These are phyloP conservation scores for Temnopleurus reevesii DNA, from an alignment of 53 echinoderm and acorn worm genomes.

Conservation along the genomic window DNA sequence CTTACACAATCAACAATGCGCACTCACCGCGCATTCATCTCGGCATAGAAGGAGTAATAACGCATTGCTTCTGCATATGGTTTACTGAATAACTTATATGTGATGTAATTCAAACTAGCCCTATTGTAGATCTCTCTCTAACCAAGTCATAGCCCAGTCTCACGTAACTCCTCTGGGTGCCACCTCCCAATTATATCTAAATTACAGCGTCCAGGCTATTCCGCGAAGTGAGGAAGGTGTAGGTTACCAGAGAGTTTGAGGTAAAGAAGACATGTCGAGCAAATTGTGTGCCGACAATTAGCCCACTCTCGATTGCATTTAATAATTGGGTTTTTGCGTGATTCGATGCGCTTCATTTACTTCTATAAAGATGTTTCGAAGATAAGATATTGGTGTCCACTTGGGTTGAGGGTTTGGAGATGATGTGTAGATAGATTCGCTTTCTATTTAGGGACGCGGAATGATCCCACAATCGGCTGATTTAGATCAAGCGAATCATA, in stretches of 20 bases:
- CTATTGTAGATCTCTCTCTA: background rate
- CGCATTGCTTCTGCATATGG: background rate
- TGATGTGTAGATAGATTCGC: background rate
- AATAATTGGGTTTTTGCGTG: constrained; percentile 48
- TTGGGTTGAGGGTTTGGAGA: background rate
- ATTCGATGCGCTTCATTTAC: constrained; percentile 7
- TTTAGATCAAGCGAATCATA: background rate
- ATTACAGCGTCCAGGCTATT: background rate
- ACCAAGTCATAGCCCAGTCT: background rate
- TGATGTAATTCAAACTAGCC: constrained; percentile 3
- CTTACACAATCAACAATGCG: background rate
- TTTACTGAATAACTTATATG: background rate
- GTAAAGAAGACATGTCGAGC: background rate
- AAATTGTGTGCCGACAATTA: constrained; percentile 23
- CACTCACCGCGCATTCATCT: background rate
- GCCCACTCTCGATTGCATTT: constrained; percentile 30
- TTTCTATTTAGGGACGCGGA: constrained; percentile 2
- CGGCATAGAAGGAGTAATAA: background rate
- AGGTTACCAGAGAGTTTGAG: background rate
- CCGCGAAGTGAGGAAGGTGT: background rate
- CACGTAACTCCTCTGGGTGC: background rate
- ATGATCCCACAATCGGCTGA: background rate
- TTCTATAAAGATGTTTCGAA: background rate
- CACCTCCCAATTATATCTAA: constrained; percentile 16
- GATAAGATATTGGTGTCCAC: background rate